Conservation (phyloP, 2,888 invertebrate genomes). For the Ormyrus nitidulus region DNA sequence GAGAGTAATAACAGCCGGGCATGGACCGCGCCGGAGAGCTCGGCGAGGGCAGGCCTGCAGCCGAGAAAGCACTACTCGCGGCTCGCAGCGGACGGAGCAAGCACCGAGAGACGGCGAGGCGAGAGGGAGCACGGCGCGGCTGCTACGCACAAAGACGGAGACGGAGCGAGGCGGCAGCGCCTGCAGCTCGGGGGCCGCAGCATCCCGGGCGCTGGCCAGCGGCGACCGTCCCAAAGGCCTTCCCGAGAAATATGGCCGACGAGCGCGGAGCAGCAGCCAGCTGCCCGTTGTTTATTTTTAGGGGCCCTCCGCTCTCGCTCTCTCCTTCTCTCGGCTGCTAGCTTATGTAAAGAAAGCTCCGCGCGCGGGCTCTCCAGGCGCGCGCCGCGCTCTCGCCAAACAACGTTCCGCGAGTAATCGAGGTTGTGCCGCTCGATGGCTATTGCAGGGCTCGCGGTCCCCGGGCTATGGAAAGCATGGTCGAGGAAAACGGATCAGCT, state of each 20-base stretch:
- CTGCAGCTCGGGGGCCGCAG: background rate
- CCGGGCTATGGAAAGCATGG: conserved; percentile 91
- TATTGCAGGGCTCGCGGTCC: conserved; percentile 81
- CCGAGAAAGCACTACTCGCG: background rate
- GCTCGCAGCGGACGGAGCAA: background rate
- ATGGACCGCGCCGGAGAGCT: conserved; percentile 26
- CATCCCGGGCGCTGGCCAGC: conserved; percentile 11
- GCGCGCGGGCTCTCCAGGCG: background rate
- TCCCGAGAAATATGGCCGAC: conserved; percentile 33
- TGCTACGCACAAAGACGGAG: background rate
- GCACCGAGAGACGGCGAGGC: background rate
- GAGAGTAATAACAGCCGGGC: conserved; percentile 48
- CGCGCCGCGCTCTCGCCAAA: background rate
- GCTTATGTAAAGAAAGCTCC: conserved; percentile 44
- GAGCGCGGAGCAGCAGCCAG: background rate
- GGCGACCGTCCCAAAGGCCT: background rate
- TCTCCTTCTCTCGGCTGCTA: background rate
- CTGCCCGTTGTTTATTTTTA: conserved; percentile 49
- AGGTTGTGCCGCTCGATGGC: conserved; percentile 19
- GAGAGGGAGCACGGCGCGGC: background rate
- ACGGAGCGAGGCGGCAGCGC: background rate
- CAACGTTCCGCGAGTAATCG: background rate
- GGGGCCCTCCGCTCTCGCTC: conserved; percentile 12
- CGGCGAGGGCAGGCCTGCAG: conserved; percentile 5
- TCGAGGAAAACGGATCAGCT: conserved; percentile 90